These are phyloP conservation scores for Adrianichthys oophorus DNA, from an alignment of 2,797 vertebrate species.

Conservation along the genomic window DNA sequence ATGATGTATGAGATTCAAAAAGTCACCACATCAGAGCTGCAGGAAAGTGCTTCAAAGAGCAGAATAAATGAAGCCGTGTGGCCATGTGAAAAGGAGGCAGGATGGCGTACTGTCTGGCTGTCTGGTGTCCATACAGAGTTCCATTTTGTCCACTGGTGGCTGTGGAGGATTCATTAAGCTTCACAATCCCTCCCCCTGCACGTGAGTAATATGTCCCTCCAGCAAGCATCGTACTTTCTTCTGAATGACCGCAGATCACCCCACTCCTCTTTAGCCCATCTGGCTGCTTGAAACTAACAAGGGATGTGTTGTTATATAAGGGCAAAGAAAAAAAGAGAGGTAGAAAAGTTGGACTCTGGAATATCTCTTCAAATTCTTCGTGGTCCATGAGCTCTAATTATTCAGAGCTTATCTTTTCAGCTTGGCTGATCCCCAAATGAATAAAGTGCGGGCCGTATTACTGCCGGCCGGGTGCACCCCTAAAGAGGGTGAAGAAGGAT, in stretches of 20 bases:
- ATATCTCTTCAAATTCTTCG: conserved; percentile 83
- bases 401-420: conserved; percentile 97
- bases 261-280: conserved; percentile 84
- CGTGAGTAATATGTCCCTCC: conserved; percentile 83
- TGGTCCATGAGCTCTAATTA: conserved; percentile 91
- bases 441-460: conserved; percentile 88
- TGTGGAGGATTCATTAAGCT: conserved; percentile 76
- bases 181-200: conserved; percentile 67
- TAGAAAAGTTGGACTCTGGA: conserved; percentile 72
- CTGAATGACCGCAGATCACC: conserved; percentile 76
- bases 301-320: conserved; percentile 69
- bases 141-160: conserved; percentile 79
- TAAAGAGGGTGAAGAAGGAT: conserved; percentile 83
- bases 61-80: conserved; percentile 26
- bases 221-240: conserved; percentile 71
- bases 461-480: conserved; percentile 87
- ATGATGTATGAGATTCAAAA: too few relatives aligned
- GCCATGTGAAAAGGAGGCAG: conserved; percentile 54
- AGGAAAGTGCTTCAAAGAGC: conserved; percentile 6
- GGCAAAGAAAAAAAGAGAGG: conserved; percentile 49
- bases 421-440: conserved; percentile 85
- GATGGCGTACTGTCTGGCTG: conserved; percentile 57
- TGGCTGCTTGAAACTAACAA: conserved; percentile 80
- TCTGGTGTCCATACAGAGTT: conserved; percentile 77
- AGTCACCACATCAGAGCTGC: background rate